These are phyloP conservation scores for Epistrophe grossulariae DNA, from an alignment of 2,888 invertebrate genomes.

Conservation along the genomic window DNA sequence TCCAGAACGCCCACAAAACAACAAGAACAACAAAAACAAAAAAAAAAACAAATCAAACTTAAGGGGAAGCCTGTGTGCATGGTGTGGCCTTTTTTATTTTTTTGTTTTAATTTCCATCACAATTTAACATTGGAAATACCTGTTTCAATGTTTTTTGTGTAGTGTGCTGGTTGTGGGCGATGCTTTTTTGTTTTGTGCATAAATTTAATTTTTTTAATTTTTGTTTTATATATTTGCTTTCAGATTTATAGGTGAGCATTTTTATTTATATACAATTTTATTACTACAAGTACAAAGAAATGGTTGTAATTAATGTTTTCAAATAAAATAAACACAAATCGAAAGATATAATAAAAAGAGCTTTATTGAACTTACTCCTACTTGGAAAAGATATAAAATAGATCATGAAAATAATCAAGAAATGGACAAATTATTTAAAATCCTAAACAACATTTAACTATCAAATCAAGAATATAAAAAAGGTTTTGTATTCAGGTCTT, in stretches of 20 bases:
- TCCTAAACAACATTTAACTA: no score
- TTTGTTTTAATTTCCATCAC: constrained; percentile 23
- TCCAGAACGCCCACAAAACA: constrained; percentile 59
- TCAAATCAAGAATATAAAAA: no score
- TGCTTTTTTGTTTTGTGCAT: constrained; percentile 16
- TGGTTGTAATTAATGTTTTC: constrained; percentile 54
- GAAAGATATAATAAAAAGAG: constrained; percentile 19
- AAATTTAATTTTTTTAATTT: constrained; percentile 37
- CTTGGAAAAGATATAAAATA: not conserved
- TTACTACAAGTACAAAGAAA: constrained; percentile 33
- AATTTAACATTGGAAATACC: constrained; percentile 53
- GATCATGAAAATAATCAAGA: not conserved
- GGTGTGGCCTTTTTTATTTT: constrained; percentile 46
- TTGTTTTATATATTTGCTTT: constrained; percentile 23
- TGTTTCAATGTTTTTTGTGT: constrained; percentile 37
- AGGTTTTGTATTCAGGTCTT: not conserved
- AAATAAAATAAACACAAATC: constrained; percentile 28
- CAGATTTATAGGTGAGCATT: constrained; percentile 23
- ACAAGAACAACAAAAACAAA: constrained; percentile 29
- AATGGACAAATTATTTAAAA: not conserved
- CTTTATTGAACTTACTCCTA: constrained; percentile 39
- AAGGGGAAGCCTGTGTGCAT: constrained; percentile 30
- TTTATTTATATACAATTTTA: constrained; percentile 1
- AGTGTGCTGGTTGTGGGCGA: constrained; percentile 46
- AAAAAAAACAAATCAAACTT: not conserved